A percentile compares a stretch with the other conserved stretches of the same genome.
phyloP scores from a whole-genome alignment of 2,888 invertebrate species.

The Diarsia mendica region DNA sequence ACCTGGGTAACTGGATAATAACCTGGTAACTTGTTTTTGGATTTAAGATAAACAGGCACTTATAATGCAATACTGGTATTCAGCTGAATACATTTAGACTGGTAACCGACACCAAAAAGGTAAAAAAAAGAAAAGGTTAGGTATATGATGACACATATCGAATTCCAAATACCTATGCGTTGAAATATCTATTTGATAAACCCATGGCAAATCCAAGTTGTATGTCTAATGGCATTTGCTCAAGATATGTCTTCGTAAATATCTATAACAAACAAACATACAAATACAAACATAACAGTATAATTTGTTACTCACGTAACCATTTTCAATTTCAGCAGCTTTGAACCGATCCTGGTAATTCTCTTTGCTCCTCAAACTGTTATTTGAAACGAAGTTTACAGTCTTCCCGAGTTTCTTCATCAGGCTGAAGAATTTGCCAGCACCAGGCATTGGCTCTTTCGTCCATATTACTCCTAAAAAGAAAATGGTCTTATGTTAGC shows the following conservation, averaged over 20 bases:
- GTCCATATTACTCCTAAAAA: constrained; percentile 89
- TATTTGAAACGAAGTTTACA: constrained; percentile 88
- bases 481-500: not conserved
- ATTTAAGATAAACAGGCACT: too few species aligned
- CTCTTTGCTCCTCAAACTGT: constrained; percentile 82
- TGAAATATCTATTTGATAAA: not conserved
- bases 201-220: not conserved
- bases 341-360: constrained; percentile 78
- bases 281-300: not conserved
- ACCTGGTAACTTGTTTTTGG: too few species aligned
- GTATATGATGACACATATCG: too few species aligned
- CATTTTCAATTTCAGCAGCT: constrained; percentile 79
- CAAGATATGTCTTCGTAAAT: not conserved
- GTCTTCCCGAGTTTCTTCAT: constrained; percentile 87
- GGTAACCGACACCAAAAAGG: too few species aligned
- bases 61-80: too few species aligned
- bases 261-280: not conserved
- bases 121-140: too few species aligned
- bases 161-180: not conserved
- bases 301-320: constrained; percentile 77
- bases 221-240: not conserved
- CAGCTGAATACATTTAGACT: too few species aligned
- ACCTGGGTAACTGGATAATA: too few species aligned
- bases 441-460: constrained; percentile 79
- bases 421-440: constrained; percentile 82